Conservation (phyloP, 2,888 invertebrate genomes). For the Oscheius sp. region DNA sequence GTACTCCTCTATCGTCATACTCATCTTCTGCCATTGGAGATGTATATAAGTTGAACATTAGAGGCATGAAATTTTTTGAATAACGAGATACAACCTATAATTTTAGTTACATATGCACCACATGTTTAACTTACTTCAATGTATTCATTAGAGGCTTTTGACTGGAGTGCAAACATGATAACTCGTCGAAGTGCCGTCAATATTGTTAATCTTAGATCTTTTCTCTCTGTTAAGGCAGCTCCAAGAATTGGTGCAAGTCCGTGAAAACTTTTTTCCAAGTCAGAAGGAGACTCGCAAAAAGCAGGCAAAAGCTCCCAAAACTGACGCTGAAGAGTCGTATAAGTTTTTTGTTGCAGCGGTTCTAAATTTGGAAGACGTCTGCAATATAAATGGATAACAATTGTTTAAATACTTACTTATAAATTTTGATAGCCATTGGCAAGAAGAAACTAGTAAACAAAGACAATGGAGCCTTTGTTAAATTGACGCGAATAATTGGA, state of each 20-base stretch:
- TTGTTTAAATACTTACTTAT: conserved; percentile 28
- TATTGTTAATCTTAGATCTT: conserved; percentile 82
- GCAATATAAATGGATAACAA: no score
- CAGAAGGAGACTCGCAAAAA: conserved; percentile 82
- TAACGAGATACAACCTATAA: conserved; percentile 78
- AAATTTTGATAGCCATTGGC: conserved; percentile 76
- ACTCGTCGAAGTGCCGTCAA: conserved; percentile 82
- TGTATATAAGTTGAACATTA: conserved; percentile 86
- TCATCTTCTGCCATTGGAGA: conserved; percentile 39
- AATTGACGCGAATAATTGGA: conserved; percentile 85
- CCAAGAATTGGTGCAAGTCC: conserved; percentile 81
- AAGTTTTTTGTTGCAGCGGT: conserved; percentile 79
- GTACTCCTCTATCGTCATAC: conserved; percentile 50
- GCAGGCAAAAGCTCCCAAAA: conserved; percentile 90
- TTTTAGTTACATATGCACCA: no score
- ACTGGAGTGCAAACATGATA: conserved; percentile 74
- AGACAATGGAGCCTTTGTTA: conserved; percentile 80
- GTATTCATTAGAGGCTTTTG: conserved; percentile 70
- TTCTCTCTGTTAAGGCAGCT: conserved; percentile 80
- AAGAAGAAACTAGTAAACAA: conserved; percentile 84
- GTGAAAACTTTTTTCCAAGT: conserved; percentile 68
- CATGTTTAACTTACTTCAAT: conserved; percentile 49
- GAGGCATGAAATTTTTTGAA: conserved; percentile 91
- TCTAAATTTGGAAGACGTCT: conserved; percentile 54
- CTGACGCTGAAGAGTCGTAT: conserved; percentile 80